Conservation (phyloP, 2,888 invertebrate species). For the Synanthedon myopaeformis region DNA sequence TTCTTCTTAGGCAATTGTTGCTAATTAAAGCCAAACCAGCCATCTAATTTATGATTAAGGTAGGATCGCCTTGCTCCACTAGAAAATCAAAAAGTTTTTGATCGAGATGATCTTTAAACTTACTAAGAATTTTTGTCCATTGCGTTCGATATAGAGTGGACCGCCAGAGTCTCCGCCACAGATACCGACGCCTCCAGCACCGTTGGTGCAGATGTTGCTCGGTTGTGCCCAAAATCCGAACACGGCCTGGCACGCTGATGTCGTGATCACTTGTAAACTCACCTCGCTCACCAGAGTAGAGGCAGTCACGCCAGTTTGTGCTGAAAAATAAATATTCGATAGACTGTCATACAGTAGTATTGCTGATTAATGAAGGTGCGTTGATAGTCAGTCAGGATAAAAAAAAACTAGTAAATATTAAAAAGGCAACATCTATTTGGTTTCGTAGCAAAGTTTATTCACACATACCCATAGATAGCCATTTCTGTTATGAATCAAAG, state of each 20-base stretch:
- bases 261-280: constrained; percentile 16
- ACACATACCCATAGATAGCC: too few species aligned
- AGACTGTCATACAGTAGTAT: too few species aligned
- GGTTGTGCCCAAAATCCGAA: constrained; percentile 14
- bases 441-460: too few species aligned
- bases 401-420: too few species aligned
- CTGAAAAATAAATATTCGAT: not conserved
- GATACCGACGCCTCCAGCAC: constrained; percentile 17
- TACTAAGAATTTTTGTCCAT: constrained; percentile 6
- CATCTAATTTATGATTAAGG: not conserved
- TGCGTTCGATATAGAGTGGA: constrained; percentile 7
- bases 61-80: not conserved
- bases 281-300: constrained; percentile 12
- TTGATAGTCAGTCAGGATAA: too few species aligned
- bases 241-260: constrained; percentile 13
- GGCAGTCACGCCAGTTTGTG: constrained; percentile 1
- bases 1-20: not conserved
- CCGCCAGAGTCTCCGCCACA: constrained; percentile 25
- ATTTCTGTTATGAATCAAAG: not conserved
- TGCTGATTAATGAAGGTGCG: too few species aligned
- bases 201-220: constrained; percentile 20
- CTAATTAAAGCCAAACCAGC: constrained; percentile 1
- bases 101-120: not conserved
- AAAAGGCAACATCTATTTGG: too few species aligned
- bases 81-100: not conserved